Percentiles rank a stretch among this genome's conserved stretches.
These are phyloP conservation scores for Drosophila meridionalis DNA, from an alignment of 2,888 invertebrate species.

Conservation along the genomic window DNA sequence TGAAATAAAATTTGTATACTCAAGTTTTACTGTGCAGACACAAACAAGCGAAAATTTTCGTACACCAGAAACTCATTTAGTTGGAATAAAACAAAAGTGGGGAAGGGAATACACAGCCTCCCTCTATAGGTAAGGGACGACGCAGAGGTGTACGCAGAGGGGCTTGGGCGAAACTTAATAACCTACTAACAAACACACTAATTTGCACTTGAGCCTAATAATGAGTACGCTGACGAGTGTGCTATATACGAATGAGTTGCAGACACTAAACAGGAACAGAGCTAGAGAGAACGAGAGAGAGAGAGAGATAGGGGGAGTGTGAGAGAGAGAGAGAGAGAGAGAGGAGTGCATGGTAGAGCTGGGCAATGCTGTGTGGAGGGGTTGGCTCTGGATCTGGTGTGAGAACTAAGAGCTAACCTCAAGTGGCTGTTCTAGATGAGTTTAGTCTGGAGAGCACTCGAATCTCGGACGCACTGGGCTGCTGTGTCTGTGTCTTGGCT, in stretches of 20 bases:
- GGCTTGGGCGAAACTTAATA: constrained; percentile 65
- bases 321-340: background rate
- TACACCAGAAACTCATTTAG: constrained; percentile 73
- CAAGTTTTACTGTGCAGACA: constrained; percentile 78
- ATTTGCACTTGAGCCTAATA: constrained; percentile 82
- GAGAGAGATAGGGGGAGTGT: background rate
- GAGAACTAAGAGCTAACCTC: constrained; percentile 29
- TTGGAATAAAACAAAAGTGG: constrained; percentile 71
- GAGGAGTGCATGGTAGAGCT: background rate
- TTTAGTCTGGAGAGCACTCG: constrained; percentile 48
- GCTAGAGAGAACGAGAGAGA: background rate
- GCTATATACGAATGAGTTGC: constrained; percentile 54
- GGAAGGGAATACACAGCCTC: no score
- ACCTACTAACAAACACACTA: constrained; percentile 81
- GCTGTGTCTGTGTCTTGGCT: constrained; percentile 47
- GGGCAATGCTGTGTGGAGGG: background rate
- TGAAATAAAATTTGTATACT: constrained; percentile 81
- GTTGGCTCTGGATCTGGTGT: background rate
- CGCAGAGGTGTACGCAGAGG: constrained; percentile 18
- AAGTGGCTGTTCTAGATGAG: constrained; percentile 57
- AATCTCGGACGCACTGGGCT: constrained; percentile 54
- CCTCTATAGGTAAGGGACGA: constrained; percentile 6
- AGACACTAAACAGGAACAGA: constrained; percentile 25
- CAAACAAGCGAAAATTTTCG: constrained; percentile 54
- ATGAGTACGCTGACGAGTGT: constrained; percentile 80